Conservation (phyloP, 1,140 invertebrate species). For the Aphelinus atriplicis region DNA sequence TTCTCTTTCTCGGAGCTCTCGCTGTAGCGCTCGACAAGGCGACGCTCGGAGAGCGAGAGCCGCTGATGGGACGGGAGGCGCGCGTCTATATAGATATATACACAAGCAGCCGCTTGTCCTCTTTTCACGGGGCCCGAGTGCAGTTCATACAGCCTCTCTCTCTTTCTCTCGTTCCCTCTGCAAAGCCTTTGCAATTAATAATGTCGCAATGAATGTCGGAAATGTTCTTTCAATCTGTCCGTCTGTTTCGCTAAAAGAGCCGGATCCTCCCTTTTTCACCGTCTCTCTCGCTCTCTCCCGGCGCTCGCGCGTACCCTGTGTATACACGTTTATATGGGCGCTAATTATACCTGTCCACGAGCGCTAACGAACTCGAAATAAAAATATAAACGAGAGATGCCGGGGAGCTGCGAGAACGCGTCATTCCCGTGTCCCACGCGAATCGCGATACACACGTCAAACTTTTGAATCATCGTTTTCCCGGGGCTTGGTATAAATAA, state of each 20-base stretch:
- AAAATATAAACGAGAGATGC: not conserved
- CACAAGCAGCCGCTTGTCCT: not conserved
- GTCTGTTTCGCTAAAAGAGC: not conserved
- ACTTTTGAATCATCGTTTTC: conserved; percentile 1
- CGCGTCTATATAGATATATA: not conserved
- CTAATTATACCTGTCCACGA: conserved; percentile 21
- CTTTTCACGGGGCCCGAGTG: too few relatives aligned
- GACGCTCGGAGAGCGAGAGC: too few relatives aligned
- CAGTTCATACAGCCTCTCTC: too few relatives aligned
- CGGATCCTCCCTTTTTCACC: not conserved
- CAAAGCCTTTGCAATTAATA: conserved; percentile 30
- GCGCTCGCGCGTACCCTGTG: too few relatives aligned
- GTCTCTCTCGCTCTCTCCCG: not conserved
- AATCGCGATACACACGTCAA: not conserved
- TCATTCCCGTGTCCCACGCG: not conserved
- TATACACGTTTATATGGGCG: not conserved
- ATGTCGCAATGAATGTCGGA: conserved; percentile 34
- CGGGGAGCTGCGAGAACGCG: too few relatives aligned
- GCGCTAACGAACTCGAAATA: conserved; percentile 14
- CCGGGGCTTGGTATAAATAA: not conserved
- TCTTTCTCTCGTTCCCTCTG: too few relatives aligned
- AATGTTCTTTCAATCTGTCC: conserved; percentile 26
- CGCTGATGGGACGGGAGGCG: too few relatives aligned
- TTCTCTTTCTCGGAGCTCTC: not conserved
- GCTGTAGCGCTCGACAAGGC: not conserved